These are phyloP conservation scores for Cephus pulcher DNA, from an alignment of 2,888 invertebrate species.

Conservation along the genomic window DNA sequence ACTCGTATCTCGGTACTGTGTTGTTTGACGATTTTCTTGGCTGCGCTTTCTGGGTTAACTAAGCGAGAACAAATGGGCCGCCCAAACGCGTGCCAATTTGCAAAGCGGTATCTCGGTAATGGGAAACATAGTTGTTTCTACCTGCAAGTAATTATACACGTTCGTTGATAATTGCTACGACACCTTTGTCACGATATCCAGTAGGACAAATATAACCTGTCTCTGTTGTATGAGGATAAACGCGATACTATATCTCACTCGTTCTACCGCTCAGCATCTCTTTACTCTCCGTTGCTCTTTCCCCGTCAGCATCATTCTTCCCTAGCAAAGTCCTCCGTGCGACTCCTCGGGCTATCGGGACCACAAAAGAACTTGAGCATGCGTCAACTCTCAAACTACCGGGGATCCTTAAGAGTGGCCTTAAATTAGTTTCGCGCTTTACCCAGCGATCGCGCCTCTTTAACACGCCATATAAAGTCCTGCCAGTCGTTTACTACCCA, in stretches of 20 bases:
- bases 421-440: constrained; percentile 37
- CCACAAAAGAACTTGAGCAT: constrained; percentile 28
- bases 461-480: neutral
- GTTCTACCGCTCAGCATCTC: neutral
- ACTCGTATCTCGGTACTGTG: neutral
- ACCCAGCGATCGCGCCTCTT: constrained; percentile 19
- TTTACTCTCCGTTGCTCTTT: neutral
- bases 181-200: constrained; percentile 37
- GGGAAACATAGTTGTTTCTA: constrained; percentile 31
- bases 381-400: constrained; percentile 15
- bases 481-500: neutral
- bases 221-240: neutral
- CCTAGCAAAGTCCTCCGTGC: neutral
- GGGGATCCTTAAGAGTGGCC: constrained; percentile 25
- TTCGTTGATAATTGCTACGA: constrained; percentile 47
- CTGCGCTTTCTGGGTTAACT: constrained; percentile 29
- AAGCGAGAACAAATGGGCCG: constrained; percentile 30
- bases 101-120: constrained; percentile 7
- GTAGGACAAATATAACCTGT: neutral
- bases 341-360: neutral
- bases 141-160: constrained; percentile 45
- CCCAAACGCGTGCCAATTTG: constrained; percentile 3
- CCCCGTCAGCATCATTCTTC: neutral
- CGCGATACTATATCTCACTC: neutral
- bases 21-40: neutral